Evolutionary conservation across 2,888 invertebrate genomes (phyloP), one percentile per base, ranked within the genome.

Genomic region (Aphidius colemani): DNA sequence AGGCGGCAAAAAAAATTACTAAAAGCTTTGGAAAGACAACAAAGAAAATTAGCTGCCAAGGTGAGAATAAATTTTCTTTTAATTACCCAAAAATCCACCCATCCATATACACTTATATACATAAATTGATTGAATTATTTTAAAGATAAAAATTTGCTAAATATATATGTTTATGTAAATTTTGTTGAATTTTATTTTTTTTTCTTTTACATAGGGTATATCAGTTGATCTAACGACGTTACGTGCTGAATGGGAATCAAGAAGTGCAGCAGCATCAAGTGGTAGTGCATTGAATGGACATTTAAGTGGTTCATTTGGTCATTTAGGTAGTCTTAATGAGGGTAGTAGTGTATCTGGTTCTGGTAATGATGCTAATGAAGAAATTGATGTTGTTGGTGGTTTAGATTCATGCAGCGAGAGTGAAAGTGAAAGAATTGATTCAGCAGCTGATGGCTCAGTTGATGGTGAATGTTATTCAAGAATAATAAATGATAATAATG

Each of bases 11-110:
- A 94, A 87, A 95, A 97, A 85, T 85, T 95, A 78, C 89, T 93
- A 78, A 97, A 97, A 84, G 93, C 94, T 68, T 86, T 96, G 73
- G 95, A 96, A 81, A 86, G 95, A 62, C 95, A 95, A 83, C 96
- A 96, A 73, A 87, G 95, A 72, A 96, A 97, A 81, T 87, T 97
- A 66, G 90, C 95, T 63, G 93, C 93, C 58, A 95, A 95, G 83
- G 82, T 81, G 70, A 72, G 67, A 30, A 18, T 18, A 18, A 18
- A 1, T 18, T 18, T 18, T 2, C 1, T 18, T 18, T 2, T 13
- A 18, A 1, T 18, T 18, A 18, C 13, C 13, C 13, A n/a, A n/a
- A n/a, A n/a, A n/a, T n/a, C n/a, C n/a, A n/a, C n/a, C n/a, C n/a
- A n/a, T n/a, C n/a, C n/a, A n/a, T n/a, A n/a, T n/a, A n/a, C n/a